Evolutionary conservation across 2,888 invertebrate species (phyloP).

Genomic region (Papilio elwesi): DNA sequence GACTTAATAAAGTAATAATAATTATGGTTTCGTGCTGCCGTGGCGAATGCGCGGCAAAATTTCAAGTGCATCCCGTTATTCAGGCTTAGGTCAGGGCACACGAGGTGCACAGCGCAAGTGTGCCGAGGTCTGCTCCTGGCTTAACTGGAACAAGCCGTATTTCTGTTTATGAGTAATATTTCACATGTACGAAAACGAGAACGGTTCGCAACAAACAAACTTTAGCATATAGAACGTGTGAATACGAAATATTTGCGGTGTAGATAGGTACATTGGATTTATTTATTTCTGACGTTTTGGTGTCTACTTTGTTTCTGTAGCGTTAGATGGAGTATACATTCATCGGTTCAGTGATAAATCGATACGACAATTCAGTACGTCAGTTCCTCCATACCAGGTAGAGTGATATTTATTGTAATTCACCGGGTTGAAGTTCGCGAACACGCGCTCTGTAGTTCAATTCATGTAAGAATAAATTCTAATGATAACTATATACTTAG

Average conservation of each 20-base stretch:
- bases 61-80: slow-evolving; percentile 52
- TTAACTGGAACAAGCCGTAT: slow-evolving; percentile 38
- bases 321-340: not conserved
- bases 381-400: too few species aligned
- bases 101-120: slow-evolving; percentile 47
- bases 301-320: not conserved
- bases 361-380: too few species aligned
- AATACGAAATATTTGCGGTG: not conserved
- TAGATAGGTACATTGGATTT: slow-evolving; percentile 4
- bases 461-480: too few species aligned
- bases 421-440: too few species aligned
- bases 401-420: too few species aligned
- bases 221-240: slow-evolving; percentile 3
- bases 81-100: slow-evolving; percentile 53
- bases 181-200: slow-evolving; percentile 30
- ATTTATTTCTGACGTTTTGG: slow-evolving; percentile 1
- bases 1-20: slow-evolving; percentile 19
- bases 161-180: slow-evolving; percentile 39
- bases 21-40: slow-evolving; percentile 10
- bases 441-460: too few species aligned
- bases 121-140: slow-evolving; percentile 52
- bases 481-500: too few species aligned
- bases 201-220: slow-evolving; percentile 14
- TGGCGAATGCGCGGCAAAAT: slow-evolving; percentile 30
- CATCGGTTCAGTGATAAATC: too few species aligned